phyloP scores from a whole-genome alignment of 2,113 vertebrate genomes.

The Rhabdomys dilectus region DNA sequence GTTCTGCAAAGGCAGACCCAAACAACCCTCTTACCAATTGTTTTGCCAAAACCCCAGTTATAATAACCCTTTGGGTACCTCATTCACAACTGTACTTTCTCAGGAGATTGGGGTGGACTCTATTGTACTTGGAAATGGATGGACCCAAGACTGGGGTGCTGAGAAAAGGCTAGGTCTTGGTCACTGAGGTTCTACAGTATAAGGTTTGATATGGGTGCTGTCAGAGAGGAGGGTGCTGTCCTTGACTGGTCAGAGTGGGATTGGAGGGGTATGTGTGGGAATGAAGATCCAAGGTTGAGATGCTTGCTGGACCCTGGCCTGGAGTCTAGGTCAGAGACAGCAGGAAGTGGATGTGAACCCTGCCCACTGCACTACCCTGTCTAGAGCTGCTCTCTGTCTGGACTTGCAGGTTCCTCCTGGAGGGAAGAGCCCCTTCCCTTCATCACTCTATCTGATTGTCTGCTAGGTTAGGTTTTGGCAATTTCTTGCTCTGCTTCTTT shows the following conservation, averaged over 20 bases:
- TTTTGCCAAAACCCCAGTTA: not conserved
- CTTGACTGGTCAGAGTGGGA: not conserved
- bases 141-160: not conserved
- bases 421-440: constrained; percentile 18
- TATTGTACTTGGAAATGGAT: not conserved
- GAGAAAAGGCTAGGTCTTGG: not conserved
- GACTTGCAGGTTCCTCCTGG: not conserved
- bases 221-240: not conserved
- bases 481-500: constrained; percentile 85
- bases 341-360: too few relatives aligned
- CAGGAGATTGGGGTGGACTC: not conserved
- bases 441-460: constrained; percentile 77
- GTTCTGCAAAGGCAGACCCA: not conserved
- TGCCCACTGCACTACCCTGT: not conserved
- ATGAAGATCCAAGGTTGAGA: not conserved
- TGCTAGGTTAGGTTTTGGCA: constrained; percentile 81
- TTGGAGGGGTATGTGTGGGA: not conserved
- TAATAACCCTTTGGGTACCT: not conserved
- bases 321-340: not conserved
- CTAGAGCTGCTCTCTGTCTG: not conserved
- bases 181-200: not conserved
- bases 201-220: not conserved
- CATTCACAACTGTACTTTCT: not conserved
- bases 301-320: not conserved
- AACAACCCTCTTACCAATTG: not conserved